Evolutionary conservation across 2,888 invertebrate species (phyloP).

Genomic region (Hoplodrina blanda): DNA sequence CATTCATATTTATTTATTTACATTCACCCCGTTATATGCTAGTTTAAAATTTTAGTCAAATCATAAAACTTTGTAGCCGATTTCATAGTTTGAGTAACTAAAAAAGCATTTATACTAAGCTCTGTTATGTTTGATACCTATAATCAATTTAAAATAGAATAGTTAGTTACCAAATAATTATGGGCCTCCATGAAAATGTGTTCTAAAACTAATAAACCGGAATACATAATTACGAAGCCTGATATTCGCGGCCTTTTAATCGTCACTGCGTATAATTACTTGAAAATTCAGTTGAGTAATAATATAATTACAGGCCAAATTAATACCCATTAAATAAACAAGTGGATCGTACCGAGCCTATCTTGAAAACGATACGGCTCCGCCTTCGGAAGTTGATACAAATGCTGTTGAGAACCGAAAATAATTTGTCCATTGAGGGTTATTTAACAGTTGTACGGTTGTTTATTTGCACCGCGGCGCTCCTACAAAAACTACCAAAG

Average conservation of each 20-base stretch:
- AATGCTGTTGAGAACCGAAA: constrained; percentile 72
- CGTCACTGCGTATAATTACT: constrained; percentile 51
- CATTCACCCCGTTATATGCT: no score
- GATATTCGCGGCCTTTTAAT: constrained; percentile 46
- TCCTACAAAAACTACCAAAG: constrained; percentile 70
- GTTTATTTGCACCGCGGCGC: constrained; percentile 77
- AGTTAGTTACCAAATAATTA: neutral
- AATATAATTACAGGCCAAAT: constrained; percentile 68
- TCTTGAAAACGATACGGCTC: constrained; percentile 65
- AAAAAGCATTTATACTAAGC: neutral
- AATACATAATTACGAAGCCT: constrained; percentile 29
- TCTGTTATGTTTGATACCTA: neutral
- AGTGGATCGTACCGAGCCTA: constrained; percentile 64
- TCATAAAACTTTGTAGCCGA: neutral
- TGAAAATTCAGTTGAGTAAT: constrained; percentile 59
- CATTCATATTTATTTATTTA: no score
- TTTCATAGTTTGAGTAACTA: neutral
- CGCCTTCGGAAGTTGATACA: constrained; percentile 67
- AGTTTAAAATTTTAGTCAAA: neutral
- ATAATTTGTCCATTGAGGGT: constrained; percentile 80
- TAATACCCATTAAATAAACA: constrained; percentile 71
- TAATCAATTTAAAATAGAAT: neutral
- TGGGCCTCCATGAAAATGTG: neutral
- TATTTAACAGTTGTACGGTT: constrained; percentile 77
- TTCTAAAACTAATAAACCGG: constrained; percentile 27